Evolutionary conservation across 2,888 invertebrate species (phyloP), one percentile per base, ranked within the genome.

Genomic region (Yponomeuta malinellus): DNA sequence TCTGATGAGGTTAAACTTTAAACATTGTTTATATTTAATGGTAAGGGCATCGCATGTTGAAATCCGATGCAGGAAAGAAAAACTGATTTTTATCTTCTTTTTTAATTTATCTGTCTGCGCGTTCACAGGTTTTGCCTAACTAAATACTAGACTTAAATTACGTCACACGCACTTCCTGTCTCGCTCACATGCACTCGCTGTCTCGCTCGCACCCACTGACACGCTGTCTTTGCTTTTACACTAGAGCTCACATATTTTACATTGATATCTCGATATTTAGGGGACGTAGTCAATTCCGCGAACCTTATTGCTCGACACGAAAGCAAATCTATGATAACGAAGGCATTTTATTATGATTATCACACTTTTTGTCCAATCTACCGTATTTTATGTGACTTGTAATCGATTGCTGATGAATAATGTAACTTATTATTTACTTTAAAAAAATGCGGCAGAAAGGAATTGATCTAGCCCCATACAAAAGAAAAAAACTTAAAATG

Each of bases 141-240:
- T 92, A 92, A 84, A 85, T 83, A 84, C 91, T 92, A 91, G 83
- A 85, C 90, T 90, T 91, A 90, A 82, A 83, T 82, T 81, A 81
- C 52, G 74, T 77, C 76, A 78, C 79, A 78, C 83, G 78, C 81
- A 77, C 78, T 74, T 73, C 74, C 71, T 76, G 74, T 74, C 79
- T 78, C 83, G 77, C 83, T 81, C 83, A 74, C 84, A 80, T 64
- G n/a, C 43, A 43, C 52, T 59, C 67, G 29, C 71, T 29, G 12
- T 52, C 65, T 37, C 83, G 76, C 79, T 74, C 83, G 73, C 83
- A 77, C 79, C 74, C 79, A 79, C 77, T 75, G 73, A 77, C 81
- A 79, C 80, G 75, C 79, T 81, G 82, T 84, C 84, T 84, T 85
- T 80, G 81, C 83, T 79, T 82, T 81, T 85, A 87, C 77, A 81